phyloP scores from a whole-genome alignment of 2,888 invertebrate genomes.

The Spisula solida region DNA sequence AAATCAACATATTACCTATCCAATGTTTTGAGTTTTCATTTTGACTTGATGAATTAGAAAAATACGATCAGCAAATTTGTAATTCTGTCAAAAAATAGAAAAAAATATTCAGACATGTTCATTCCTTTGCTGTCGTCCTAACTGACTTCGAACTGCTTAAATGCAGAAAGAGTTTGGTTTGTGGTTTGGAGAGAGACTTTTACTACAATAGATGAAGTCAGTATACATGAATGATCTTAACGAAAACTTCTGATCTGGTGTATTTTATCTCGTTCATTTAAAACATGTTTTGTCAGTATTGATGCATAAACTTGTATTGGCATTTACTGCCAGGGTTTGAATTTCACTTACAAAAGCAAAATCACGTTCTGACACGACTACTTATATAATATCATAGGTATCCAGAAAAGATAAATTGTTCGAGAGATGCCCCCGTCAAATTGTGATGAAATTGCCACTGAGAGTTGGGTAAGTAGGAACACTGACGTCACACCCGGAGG shows the following conservation, averaged over 20 bases:
- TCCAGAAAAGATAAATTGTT: conserved; percentile 68
- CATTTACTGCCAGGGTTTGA: conserved; percentile 64
- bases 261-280: neutral
- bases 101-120: neutral
- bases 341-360: conserved; percentile 30
- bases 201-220: neutral
- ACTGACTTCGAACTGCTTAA: neutral
- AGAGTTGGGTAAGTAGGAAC: conserved; percentile 54
- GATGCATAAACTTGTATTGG: conserved; percentile 47
- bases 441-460: conserved; percentile 49
- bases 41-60: neutral
- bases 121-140: neutral
- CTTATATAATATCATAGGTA: conserved; percentile 74
- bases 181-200: neutral
- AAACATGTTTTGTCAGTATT: neutral
- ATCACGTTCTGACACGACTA: conserved; percentile 70
- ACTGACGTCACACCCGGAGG: conserved; percentile 2
- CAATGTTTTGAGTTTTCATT: neutral
- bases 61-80: neutral
- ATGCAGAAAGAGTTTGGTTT: neutral
- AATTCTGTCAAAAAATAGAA: neutral
- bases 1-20: neutral
- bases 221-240: neutral
- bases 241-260: neutral
- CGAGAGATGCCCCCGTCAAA: conserved; percentile 60